Conservation (phyloP, 1,140 invertebrate genomes). For the Drosophila virilis region DNA sequence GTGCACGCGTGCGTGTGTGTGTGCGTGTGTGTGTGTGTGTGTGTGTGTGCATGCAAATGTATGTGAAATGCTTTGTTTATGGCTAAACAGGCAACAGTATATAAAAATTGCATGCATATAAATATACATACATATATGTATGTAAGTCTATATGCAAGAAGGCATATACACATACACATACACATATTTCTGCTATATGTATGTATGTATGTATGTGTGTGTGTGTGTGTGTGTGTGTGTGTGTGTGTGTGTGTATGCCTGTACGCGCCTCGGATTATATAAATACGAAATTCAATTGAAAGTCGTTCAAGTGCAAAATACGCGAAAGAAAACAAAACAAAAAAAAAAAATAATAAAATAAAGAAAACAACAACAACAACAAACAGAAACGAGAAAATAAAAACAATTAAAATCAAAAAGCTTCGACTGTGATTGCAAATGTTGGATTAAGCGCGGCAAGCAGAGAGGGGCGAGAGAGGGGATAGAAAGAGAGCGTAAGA, state of each 20-base stretch:
- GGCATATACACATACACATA: not conserved
- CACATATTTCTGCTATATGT: constrained; percentile 17
- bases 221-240: constrained; percentile 10
- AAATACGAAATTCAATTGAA: constrained; percentile 76
- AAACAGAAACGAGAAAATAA: constrained; percentile 28
- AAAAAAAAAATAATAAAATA: constrained; percentile 14
- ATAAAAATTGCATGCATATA: constrained; percentile 9
- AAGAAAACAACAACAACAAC: constrained; percentile 12
- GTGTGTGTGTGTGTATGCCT: constrained; percentile 12
- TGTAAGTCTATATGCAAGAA: not conserved
- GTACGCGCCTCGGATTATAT: constrained; percentile 60
- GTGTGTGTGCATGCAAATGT: not conserved
- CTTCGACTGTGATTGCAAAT: constrained; percentile 56
- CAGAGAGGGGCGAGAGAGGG: not conserved
- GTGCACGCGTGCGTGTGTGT: constrained; percentile 8
- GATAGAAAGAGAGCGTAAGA: not conserved
- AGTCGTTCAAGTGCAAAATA: constrained; percentile 76
- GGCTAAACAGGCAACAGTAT: constrained; percentile 48
- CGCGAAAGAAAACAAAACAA: constrained; percentile 29
- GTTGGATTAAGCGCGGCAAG: constrained; percentile 36
- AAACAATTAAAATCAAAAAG: constrained; percentile 46
- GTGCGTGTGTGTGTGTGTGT: not conserved
- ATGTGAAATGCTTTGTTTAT: constrained; percentile 67
- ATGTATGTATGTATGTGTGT: constrained; percentile 3
- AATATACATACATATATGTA: constrained; percentile 12